Conservation (phyloP, 2,113 vertebrate species). For the Pangasianodon hypophthalmus region DNA sequence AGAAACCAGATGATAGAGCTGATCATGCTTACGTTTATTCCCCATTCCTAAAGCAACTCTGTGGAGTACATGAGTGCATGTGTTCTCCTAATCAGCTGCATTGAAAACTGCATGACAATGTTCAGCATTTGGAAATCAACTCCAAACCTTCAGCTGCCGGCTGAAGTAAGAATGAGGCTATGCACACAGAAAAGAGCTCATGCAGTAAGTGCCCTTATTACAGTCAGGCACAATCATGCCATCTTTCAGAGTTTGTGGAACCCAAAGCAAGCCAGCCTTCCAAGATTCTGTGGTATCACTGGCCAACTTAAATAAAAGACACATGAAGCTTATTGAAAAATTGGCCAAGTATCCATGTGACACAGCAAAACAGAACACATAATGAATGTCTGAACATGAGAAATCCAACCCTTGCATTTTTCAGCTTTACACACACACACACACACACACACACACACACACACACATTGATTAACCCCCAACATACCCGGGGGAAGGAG, state of each 20-base stretch:
- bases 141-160: conserved; percentile 12
- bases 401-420: conserved; percentile 13
- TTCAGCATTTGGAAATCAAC: neutral
- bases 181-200: conserved; percentile 32
- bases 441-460: conserved; percentile 10
- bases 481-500: conserved; percentile 35
- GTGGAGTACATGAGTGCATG: conserved; percentile 48
- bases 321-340: conserved; percentile 22
- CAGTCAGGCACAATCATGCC: conserved; percentile 22
- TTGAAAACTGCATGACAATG: conserved; percentile 60
- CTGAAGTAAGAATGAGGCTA: neutral
- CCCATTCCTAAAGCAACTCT: neutral
- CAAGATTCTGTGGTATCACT: neutral
- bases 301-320: conserved; percentile 37
- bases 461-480: conserved; percentile 40
- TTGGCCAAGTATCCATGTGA: conserved; percentile 28
- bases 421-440: conserved; percentile 38
- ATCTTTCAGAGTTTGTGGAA: neutral
- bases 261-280: neutral
- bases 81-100: conserved; percentile 59
- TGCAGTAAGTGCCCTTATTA: neutral
- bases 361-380: neutral
- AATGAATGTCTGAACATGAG: neutral
- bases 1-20: neutral
- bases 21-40: neutral